Base-by-base conservation (phyloP, 1,140 invertebrate species). In the Macrobrachium rosenbergii region DNA sequence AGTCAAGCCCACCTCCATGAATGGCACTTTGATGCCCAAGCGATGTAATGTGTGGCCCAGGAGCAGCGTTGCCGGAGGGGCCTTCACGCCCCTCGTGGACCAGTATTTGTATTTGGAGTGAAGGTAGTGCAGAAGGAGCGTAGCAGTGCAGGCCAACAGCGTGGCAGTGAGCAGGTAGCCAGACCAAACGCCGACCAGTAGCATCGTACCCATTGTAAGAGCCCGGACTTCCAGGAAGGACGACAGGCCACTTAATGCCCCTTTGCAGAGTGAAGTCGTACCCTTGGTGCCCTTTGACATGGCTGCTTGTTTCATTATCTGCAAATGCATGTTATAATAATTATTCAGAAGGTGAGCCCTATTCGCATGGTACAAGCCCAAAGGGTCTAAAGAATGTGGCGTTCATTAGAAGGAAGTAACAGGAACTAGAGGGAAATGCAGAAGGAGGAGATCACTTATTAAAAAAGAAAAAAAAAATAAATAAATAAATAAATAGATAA, bases 21-120 rank as follows among this genome's bases (percentile, higher is more conserved):
- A 89, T 0, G 88, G 88, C 21, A 60, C 21, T 0, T 77, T 21
- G 21, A 89, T 58, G 16, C 88, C 88, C 52, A 89, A n/a, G 17
- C 88, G 58, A 23, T 73, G 76, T 0, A 89, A 67, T 6, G 88
- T 89, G 78, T 89, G 83, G 8, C 88, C 88, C 37, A 89, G 17
- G 16, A 89, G 52, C 2, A 82, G 78, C 28, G 76, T 64, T 19
- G 88, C 75, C 5, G 82, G 79, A 17, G 88, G 83, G 23, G 75
- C 63, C 11, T 76, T 76, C 11, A 89, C 76, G 21, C 84, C 84
- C n/a, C 63, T 52, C 3, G 1, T 14, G 59, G 58, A 59, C 88
- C 88, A 89, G 82, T 89, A 82, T n/a, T 62, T 14, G 37, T 83
- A 72, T 8, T 82, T 77, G 10, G 62, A 23, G 16, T 63, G 80